phyloP scores from a whole-genome alignment of 1,140 invertebrate species.

The Reticulitermes speratus region DNA sequence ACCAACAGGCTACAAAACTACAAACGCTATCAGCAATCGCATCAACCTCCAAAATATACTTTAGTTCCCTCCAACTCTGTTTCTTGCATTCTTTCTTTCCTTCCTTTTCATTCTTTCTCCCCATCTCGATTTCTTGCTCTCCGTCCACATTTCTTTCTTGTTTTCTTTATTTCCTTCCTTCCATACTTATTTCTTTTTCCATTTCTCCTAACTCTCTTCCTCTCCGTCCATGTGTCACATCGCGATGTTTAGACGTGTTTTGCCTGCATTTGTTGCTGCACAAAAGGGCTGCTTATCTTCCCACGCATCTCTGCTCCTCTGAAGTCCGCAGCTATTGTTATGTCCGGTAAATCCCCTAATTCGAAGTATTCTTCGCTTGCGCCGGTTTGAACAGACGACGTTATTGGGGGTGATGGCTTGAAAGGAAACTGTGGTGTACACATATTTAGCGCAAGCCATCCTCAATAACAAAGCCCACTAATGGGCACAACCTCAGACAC shows the following conservation, averaged over 20 bases:
- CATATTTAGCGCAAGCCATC: background rate
- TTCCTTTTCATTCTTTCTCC: background rate
- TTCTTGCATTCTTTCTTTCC: no score
- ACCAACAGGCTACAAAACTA: no score
- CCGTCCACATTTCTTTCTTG: background rate
- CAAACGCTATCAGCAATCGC: no score
- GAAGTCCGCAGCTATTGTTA: background rate
- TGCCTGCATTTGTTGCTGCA: background rate
- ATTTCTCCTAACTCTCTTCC: background rate
- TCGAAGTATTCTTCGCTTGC: background rate
- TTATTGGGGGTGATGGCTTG: conserved; percentile 9
- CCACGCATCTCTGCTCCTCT: background rate
- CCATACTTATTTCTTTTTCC: background rate
- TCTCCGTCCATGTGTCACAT: background rate
- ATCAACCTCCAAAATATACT: no score
- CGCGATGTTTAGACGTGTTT: conserved; percentile 1
- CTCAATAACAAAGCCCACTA: no score
- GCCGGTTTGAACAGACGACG: background rate
- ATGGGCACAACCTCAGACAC: no score
- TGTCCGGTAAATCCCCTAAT: conserved; percentile 8
- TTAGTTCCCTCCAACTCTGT: no score
- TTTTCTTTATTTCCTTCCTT: background rate
- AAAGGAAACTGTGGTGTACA: background rate
- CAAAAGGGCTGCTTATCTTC: background rate
- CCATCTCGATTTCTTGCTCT: background rate